Conservation (phyloP, 2,888 invertebrate species). For the Noctuana brunneofusca region DNA sequence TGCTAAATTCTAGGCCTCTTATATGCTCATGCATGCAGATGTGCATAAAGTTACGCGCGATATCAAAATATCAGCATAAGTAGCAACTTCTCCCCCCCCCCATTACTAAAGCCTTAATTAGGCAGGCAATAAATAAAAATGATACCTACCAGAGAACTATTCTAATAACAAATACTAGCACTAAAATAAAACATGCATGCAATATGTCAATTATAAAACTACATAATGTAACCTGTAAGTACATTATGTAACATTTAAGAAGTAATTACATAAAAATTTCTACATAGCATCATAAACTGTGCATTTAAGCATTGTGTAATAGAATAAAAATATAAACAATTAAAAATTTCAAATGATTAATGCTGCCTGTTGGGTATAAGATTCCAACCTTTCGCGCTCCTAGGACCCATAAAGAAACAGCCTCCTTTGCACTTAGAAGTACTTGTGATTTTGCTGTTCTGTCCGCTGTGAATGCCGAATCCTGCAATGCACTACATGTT, state of each 20-base stretch:
- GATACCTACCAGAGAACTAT: neutral
- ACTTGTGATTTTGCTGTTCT: conserved; percentile 88
- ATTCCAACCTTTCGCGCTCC: conserved; percentile 94
- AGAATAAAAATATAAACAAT: conserved; percentile 53
- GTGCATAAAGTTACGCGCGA: no score
- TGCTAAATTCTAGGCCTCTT: no score
- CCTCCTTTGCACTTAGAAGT: conserved; percentile 96
- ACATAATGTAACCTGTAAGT: conserved; percentile 12
- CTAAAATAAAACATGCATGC: conserved; percentile 19
- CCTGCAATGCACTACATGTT: conserved; percentile 85
- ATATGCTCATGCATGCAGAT: no score
- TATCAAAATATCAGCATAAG: no score
- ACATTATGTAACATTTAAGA: conserved; percentile 11
- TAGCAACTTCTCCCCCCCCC: no score
- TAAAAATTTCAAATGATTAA: conserved; percentile 25
- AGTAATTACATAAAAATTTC: conserved; percentile 24
- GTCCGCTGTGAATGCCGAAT: conserved; percentile 87
- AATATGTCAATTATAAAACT: conserved; percentile 25
- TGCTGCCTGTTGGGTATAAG: conserved; percentile 52
- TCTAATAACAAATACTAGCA: neutral
- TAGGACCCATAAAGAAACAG: conserved; percentile 96
- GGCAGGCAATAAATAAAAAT: no score
- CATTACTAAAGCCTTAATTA: no score
- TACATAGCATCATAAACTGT: conserved; percentile 38
- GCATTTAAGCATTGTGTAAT: conserved; percentile 51